These are phyloP conservation scores for Tipula helvola DNA, from an alignment of 2,888 invertebrate genomes.

Conservation along the genomic window DNA sequence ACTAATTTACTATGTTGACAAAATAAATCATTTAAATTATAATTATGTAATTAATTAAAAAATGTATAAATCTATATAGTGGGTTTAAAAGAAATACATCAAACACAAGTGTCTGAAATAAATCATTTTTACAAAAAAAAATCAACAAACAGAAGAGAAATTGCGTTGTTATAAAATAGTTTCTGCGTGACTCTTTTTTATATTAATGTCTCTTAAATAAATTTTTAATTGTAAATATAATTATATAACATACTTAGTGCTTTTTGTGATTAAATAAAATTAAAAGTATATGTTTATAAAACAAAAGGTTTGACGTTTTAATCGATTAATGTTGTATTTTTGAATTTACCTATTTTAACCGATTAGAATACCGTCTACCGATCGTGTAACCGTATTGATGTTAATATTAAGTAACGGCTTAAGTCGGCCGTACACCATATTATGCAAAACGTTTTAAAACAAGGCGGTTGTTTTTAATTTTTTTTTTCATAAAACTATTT, in stretches of 20 bases:
- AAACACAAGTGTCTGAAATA: neutral
- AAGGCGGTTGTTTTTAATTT: too few species aligned
- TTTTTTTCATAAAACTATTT: too few species aligned
- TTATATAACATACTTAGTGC: neutral
- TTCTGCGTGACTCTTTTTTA: neutral
- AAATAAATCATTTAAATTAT: too few species aligned
- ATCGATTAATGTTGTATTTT: neutral
- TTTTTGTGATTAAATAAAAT: neutral
- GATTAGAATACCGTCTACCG: neutral
- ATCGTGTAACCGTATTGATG: neutral
- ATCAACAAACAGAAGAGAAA: neutral
- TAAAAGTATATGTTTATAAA: neutral
- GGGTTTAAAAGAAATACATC: neutral
- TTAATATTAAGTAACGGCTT: neutral
- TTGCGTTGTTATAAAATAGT: neutral
- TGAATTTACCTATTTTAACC: neutral
- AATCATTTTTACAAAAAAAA: neutral
- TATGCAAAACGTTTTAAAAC: too few species aligned
- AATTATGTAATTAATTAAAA: too few species aligned
- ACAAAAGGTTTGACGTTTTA: neutral
- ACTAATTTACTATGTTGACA: too few species aligned
- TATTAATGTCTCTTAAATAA: neutral
- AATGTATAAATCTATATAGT: neutral
- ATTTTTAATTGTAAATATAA: neutral
- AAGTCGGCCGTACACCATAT: too few species aligned